These are phyloP conservation scores for Ctenicera cuprea DNA, from an alignment of 2,888 invertebrate species.

Conservation along the genomic window DNA sequence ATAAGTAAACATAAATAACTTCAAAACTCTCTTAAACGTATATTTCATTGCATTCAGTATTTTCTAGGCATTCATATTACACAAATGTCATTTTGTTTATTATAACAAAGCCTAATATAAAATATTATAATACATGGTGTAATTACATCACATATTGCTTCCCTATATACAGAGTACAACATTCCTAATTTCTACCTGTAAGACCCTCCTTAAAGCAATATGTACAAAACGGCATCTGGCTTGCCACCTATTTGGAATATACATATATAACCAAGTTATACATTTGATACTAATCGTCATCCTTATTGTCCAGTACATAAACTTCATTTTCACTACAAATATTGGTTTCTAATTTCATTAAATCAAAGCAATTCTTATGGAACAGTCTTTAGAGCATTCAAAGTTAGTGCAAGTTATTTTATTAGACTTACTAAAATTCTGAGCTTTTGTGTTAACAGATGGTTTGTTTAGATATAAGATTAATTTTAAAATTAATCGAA, in stretches of 20 bases:
- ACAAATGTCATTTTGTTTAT: conserved; percentile 33
- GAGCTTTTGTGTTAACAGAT: not conserved
- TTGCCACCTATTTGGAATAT: not conserved
- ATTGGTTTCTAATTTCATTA: not conserved
- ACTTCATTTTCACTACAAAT: conserved; percentile 6
- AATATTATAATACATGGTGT: conserved; percentile 41
- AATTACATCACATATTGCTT: conserved; percentile 46
- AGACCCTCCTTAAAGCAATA: conserved; percentile 11
- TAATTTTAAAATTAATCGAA: too few species aligned
- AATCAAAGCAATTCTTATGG: not conserved
- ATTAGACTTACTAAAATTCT: not conserved
- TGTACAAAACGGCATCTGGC: not conserved
- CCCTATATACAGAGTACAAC: conserved; percentile 39
- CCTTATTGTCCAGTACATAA: conserved; percentile 3
- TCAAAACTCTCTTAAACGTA: too few species aligned
- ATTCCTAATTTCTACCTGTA: conserved; percentile 11
- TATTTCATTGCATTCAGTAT: conserved; percentile 8
- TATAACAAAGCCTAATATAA: conserved; percentile 46
- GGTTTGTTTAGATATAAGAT: too few species aligned
- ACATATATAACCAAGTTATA: conserved; percentile 1
- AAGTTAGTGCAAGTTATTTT: not conserved
- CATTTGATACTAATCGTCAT: not conserved
- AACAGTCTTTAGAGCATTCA: conserved; percentile 1
- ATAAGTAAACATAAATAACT: not conserved
- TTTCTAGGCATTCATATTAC: conserved; percentile 30